These are phyloP conservation scores for Anastatus disparis DNA, from an alignment of 1,140 invertebrate genomes.

Conservation along the genomic window DNA sequence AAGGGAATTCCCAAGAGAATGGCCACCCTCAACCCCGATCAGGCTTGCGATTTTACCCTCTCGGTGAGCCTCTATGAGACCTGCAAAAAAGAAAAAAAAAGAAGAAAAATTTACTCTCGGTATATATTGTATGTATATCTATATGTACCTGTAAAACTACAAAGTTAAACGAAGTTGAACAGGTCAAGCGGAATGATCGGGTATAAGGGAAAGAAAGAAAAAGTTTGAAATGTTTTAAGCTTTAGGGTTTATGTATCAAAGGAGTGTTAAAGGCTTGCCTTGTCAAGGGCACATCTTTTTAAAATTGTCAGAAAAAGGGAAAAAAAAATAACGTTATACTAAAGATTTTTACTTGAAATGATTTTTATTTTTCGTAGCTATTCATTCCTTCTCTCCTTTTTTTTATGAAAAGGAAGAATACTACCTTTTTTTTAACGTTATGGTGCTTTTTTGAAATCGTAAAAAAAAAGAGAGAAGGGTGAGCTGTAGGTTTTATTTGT, in stretches of 20 bases:
- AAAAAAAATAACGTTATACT: no score
- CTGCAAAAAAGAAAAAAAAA: conserved; percentile 47
- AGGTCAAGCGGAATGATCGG: no score
- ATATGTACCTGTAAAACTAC: no score
- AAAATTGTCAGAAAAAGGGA: neutral
- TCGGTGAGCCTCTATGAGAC: conserved; percentile 69
- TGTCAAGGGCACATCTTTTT: no score
- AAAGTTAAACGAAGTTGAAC: no score
- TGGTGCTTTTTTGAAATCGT: neutral
- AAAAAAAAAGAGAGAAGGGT: neutral
- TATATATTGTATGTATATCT: no score
- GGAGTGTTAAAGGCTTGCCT: no score
- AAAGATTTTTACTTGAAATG: neutral
- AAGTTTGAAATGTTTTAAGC: no score
- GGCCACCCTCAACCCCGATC: conserved; percentile 77
- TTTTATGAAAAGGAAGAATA: no score
- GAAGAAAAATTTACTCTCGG: neutral
- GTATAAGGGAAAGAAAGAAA: no score
- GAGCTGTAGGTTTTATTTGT: neutral
- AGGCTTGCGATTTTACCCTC: conserved; percentile 73
- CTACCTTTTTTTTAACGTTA: neutral
- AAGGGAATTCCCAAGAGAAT: conserved; percentile 86
- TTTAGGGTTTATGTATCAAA: no score
- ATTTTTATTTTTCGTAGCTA: neutral
- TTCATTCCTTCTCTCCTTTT: neutral